Evolutionary conservation across 2,888 invertebrate genomes (phyloP).

Genomic region (Erannis defoliaria): DNA sequence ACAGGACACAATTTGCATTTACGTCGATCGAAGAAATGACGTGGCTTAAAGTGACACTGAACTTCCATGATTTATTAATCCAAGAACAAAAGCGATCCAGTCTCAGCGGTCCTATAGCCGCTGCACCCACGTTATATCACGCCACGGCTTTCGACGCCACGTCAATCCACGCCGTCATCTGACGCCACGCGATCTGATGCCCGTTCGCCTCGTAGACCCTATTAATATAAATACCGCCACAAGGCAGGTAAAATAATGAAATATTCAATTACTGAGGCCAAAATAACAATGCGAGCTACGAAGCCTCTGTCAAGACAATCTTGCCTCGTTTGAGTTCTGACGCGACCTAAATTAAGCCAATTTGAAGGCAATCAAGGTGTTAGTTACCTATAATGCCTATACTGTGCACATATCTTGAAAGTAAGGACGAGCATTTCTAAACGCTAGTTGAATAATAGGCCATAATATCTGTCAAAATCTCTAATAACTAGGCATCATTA

Average conservation of each 20-base stretch:
- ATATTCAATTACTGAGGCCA: constrained; percentile 18
- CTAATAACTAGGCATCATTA: too few relatives aligned
- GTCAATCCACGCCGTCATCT: not conserved
- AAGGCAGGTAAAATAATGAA: constrained; percentile 24
- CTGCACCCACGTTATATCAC: not conserved
- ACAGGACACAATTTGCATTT: not conserved
- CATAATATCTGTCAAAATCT: too few relatives aligned
- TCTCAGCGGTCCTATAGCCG: constrained; percentile 7
- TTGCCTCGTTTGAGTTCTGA: constrained; percentile 27
- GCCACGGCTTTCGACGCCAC: not conserved
- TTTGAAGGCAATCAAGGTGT: constrained; percentile 38
- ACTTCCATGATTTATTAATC: constrained; percentile 30
- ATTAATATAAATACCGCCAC: constrained; percentile 15
- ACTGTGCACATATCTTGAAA: not conserved
- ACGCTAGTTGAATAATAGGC: not conserved
- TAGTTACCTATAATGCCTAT: constrained; percentile 14
- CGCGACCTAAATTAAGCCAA: constrained; percentile 37
- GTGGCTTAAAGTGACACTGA: not conserved
- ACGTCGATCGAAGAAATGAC: not conserved
- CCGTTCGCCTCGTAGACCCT: not conserved
- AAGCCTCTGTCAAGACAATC: constrained; percentile 18
- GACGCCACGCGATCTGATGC: not conserved
- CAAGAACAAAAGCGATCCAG: constrained; percentile 30
- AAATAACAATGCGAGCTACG: constrained; percentile 2
- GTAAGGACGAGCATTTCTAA: not conserved